Percentiles rank a stretch among this genome's conserved stretches.
These are phyloP conservation scores for Dendroctonus ponderosae DNA, from an alignment of 1,140 invertebrate species.

Conservation along the genomic window DNA sequence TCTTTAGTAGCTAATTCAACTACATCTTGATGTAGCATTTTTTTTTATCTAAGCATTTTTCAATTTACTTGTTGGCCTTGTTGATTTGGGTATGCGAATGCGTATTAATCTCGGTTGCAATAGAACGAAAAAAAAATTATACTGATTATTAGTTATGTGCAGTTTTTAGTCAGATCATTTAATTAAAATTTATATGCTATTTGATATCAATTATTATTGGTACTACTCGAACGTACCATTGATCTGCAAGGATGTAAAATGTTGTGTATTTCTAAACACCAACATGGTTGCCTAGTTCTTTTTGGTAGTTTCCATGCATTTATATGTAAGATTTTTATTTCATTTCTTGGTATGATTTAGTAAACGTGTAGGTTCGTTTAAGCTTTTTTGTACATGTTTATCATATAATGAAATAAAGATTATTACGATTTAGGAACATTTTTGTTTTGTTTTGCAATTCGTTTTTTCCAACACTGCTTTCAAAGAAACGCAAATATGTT, in stretches of 20 bases:
- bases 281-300: not conserved
- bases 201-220: not conserved
- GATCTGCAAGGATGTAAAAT: not conserved
- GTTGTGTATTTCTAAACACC: not conserved
- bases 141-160: not conserved
- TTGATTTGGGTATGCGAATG: no score
- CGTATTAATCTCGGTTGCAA: no score
- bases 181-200: not conserved
- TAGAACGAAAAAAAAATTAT: not conserved
- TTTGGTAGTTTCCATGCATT: not conserved
- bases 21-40: no score
- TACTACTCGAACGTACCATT: not conserved
- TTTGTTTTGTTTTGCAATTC: not conserved
- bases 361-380: conserved; percentile 7
- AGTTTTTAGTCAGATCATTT: not conserved
- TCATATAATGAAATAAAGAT: conserved; percentile 16
- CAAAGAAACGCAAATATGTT: no score
- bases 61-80: no score
- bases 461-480: no score
- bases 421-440: conserved; percentile 8
- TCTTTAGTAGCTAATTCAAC: no score
- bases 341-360: conserved; percentile 3
- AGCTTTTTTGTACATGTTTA: conserved; percentile 21
- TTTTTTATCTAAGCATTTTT: no score
- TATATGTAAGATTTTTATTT: conserved; percentile 5